These are phyloP conservation scores for Plagodis dolabraria DNA, from an alignment of 2,888 invertebrate genomes.

Conservation along the genomic window DNA sequence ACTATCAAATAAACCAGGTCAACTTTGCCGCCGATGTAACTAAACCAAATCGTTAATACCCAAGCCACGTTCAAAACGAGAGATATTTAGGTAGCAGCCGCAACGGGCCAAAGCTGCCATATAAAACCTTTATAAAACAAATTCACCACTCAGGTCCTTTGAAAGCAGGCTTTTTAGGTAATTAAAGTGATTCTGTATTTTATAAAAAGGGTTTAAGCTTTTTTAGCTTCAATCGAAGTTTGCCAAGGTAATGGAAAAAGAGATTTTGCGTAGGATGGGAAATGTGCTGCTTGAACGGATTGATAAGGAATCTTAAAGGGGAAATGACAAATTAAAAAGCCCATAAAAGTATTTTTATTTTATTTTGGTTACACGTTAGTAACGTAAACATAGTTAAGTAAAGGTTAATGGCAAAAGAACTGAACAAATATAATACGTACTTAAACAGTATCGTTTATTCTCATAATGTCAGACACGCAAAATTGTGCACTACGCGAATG, in stretches of 20 bases:
- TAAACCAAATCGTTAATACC: constrained; percentile 16
- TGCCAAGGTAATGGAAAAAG: constrained; percentile 13
- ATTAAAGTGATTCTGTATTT: constrained; percentile 53
- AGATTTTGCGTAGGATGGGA: constrained; percentile 4
- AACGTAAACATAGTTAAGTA: too few relatives aligned
- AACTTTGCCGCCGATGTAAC: constrained; percentile 34
- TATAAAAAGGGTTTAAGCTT: constrained; percentile 27
- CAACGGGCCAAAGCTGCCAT: constrained; percentile 19
- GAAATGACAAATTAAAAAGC: too few relatives aligned
- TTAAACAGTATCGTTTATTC: too few relatives aligned
- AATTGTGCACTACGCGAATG: too few relatives aligned
- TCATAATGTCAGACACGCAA: too few relatives aligned
- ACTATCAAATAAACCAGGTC: constrained; percentile 6
- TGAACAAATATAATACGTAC: too few relatives aligned
- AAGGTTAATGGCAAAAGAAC: too few relatives aligned
- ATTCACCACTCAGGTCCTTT: constrained; percentile 49
- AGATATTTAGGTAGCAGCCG: constrained; percentile 19
- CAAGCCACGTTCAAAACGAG: constrained; percentile 13
- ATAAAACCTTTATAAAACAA: constrained; percentile 42
- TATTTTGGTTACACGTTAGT: too few relatives aligned
- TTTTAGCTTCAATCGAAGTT: constrained; percentile 19
- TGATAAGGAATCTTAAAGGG: not conserved
- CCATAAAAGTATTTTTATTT: too few relatives aligned
- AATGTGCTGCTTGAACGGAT: not conserved
- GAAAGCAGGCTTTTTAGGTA: constrained; percentile 58